These are phyloP conservation scores for Boloria euphrosyne DNA, from an alignment of 2,888 invertebrate genomes.

Conservation along the genomic window DNA sequence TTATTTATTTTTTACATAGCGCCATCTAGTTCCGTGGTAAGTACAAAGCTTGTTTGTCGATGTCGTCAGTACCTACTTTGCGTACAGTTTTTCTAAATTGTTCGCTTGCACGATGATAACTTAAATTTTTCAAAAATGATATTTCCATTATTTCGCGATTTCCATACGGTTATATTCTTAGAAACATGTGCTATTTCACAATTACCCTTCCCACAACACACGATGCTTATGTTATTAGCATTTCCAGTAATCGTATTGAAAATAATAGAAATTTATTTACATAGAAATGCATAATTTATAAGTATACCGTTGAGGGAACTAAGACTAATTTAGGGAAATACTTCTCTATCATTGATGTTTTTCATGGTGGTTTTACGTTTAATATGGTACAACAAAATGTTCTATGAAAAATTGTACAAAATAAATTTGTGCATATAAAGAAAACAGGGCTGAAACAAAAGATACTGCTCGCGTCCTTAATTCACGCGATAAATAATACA, in stretches of 20 bases:
- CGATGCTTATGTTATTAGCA: background rate
- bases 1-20: too few species aligned
- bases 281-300: too few species aligned
- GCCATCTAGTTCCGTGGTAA: too few species aligned
- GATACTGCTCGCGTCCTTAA: slow-evolving; percentile 56
- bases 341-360: too few species aligned
- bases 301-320: too few species aligned
- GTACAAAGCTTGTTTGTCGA: too few species aligned
- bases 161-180: background rate
- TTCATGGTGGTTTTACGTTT: too few species aligned
- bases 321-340: too few species aligned
- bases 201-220: background rate
- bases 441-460: slow-evolving; percentile 47
- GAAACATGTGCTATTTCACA: background rate
- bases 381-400: background rate
- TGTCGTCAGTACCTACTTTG: background rate
- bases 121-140: slow-evolving; percentile 6
- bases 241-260: too few species aligned
- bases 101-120: background rate
- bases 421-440: slow-evolving; percentile 31
- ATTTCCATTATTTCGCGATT: slow-evolving; percentile 13
- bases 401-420: background rate
- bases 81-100: slow-evolving; percentile 14
- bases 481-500: slow-evolving; percentile 71
- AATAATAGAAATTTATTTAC: too few species aligned